These are phyloP conservation scores for Meles meles DNA, from an alignment of 2,113 vertebrate genomes.

Conservation along the genomic window DNA sequence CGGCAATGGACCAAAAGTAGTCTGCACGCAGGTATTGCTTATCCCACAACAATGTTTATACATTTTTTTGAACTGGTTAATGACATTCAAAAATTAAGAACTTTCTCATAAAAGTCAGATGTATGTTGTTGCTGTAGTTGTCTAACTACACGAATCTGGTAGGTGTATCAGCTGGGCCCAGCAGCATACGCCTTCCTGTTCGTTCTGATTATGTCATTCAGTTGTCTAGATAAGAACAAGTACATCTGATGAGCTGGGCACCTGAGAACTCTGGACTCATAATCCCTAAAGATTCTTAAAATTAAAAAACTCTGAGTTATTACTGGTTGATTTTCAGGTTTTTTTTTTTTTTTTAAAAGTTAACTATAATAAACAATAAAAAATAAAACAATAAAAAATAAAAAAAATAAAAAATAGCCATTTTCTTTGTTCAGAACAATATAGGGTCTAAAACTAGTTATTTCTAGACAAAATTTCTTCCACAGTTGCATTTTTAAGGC, in stretches of 20 bases:
- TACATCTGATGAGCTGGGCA: neutral
- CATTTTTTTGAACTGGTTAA: neutral
- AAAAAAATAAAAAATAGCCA: neutral
- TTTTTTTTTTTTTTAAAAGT: neutral
- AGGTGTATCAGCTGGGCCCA: neutral
- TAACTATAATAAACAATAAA: neutral
- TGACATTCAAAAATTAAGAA: neutral
- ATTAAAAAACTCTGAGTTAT: neutral
- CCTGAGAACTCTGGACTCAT: neutral
- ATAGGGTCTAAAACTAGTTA: neutral
- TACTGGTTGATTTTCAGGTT: neutral
- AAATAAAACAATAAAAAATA: no score
- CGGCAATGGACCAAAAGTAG: neutral
- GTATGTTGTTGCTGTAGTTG: neutral
- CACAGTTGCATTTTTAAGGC: neutral
- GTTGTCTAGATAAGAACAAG: neutral
- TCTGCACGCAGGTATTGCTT: neutral
- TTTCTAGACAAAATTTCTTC: neutral
- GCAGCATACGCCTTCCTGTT: accelerated
- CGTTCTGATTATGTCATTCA: neutral
- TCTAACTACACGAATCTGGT: neutral
- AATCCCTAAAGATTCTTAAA: neutral
- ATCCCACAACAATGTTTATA: neutral
- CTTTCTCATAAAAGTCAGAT: neutral
- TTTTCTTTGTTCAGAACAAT: neutral